Base-by-base conservation (phyloP, 2,888 invertebrate genomes). In the Athalia circularis region DNA sequence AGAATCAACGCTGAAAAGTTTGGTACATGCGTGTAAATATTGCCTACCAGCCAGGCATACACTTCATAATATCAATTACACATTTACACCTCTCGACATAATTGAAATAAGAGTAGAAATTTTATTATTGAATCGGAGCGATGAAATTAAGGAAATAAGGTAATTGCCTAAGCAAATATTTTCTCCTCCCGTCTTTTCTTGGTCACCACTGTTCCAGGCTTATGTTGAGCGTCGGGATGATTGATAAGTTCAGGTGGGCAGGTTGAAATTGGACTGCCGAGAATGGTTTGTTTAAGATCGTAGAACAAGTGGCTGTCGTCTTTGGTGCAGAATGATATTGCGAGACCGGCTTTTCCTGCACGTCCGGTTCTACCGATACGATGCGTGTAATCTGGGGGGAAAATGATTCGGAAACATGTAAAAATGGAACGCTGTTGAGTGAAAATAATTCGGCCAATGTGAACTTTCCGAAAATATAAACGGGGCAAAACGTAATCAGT, bases 321-420 rank as follows among this genome's bases (percentile, higher is more conserved):
- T 89, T 99, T 98, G 0, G 99, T 99, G 75, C 98, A 94, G 92
- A 99, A 99, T 11, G 98, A 96, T 82, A 99, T 95, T 15, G 99
- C 99, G 84, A 96, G 94, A 91, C 99, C 99, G 85, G 95, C 96
- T 91, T 99, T 99, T 70, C 99, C 99, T 0, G 99, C 99, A 92
- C 99, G 97, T 86, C 99, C 99, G 0, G 99, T 99, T 92, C 99
- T 95, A 90, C 99, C 99, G 88, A 99, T 99, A 92, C 99, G 96
- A 95, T 98, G 97, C 0, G 98, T 97, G 87, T 98, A 98, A 91
- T 97, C 97, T 94, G 43, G 90, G 87, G 83, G 57, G 79, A 77
- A 87, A 83, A 47, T 81, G 77, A 79, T 68, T 76, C 29, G 59
- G 13, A 54, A 29, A 29, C 2, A 29, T 29, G 2, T 29, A 29